Conservation (phyloP, 64 coral and sea anemone genomes). For the Stylophora pistillata region DNA sequence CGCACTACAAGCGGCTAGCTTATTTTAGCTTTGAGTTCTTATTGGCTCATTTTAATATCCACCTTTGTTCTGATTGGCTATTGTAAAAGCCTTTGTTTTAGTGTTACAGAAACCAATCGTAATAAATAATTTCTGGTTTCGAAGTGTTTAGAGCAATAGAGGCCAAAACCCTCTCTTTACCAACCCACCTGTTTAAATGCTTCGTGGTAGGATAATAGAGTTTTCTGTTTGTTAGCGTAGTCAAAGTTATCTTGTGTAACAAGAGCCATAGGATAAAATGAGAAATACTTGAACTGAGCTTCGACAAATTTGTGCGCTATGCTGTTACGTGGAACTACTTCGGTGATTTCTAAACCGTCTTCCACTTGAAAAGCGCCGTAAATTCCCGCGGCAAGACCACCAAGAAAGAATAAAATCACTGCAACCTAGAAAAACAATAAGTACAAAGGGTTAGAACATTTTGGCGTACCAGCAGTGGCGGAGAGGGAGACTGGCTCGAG, state of each 20-base stretch:
- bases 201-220: constrained; percentile 70
- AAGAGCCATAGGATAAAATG: constrained; percentile 80
- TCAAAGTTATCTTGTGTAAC: constrained; percentile 88
- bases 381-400: constrained; percentile 62
- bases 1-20: too few species aligned
- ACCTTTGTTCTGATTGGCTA: too few species aligned
- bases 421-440: constrained; percentile 32
- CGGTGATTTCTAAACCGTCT: constrained; percentile 86
- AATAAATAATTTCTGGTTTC: too few species aligned
- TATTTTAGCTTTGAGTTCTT: too few species aligned
- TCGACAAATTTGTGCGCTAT: constrained; percentile 76
- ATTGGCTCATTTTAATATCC: too few species aligned
- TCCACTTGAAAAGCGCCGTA: constrained; percentile 83
- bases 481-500: too few species aligned
- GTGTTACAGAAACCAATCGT: too few species aligned
- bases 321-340: constrained; percentile 79
- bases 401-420: constrained; percentile 76
- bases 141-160: not conserved
- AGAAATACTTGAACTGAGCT: constrained; percentile 87
- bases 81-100: too few species aligned
- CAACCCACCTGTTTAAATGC: constrained; percentile 68
- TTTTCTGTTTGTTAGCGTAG: constrained; percentile 76
- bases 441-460: too few species aligned
- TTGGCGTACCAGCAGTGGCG: too few species aligned
- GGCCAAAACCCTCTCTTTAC: not conserved